A percentile compares a stretch with the other conserved stretches of the same genome.
These are phyloP conservation scores for Psylliodes chrysocephalus DNA, from an alignment of 2,888 invertebrate genomes.

Conservation along the genomic window DNA sequence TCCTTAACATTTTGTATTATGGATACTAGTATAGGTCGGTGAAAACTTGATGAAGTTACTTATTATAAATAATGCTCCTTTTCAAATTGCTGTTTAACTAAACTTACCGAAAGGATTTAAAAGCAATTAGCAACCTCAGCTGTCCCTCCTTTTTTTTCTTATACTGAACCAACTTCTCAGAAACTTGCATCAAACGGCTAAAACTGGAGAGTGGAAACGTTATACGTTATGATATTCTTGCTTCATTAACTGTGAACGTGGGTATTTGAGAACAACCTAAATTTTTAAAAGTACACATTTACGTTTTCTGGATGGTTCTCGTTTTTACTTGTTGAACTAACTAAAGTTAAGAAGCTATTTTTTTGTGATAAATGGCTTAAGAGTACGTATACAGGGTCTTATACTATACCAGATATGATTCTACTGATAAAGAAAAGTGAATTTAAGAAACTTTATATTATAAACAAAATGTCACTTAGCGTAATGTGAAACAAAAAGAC, in stretches of 20 bases:
- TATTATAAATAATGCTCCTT: background rate
- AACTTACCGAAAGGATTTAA: conserved; percentile 7
- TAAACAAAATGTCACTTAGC: no score
- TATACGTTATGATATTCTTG: conserved; percentile 18
- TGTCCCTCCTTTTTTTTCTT: conserved; percentile 1
- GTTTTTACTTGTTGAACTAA: no score
- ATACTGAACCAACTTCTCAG: conserved; percentile 6
- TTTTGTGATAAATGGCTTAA: no score
- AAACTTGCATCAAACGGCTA: conserved; percentile 8
- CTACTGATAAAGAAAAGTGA: no score
- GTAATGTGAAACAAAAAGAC: no score
- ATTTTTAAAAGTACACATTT: background rate
- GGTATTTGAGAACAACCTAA: background rate
- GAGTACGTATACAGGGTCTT: no score
- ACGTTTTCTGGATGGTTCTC: no score
- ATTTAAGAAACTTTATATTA: no score
- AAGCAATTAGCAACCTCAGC: conserved; percentile 16
- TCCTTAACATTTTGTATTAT: background rate
- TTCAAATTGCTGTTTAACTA: background rate
- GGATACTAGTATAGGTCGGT: background rate
- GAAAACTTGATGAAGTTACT: background rate
- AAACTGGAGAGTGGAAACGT: conserved; percentile 3
- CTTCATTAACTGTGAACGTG: conserved; percentile 13
- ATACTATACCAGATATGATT: no score
- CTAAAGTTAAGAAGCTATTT: no score